Conservation (phyloP, 2,888 invertebrate genomes). For the Caenorhabditis plicata region DNA sequence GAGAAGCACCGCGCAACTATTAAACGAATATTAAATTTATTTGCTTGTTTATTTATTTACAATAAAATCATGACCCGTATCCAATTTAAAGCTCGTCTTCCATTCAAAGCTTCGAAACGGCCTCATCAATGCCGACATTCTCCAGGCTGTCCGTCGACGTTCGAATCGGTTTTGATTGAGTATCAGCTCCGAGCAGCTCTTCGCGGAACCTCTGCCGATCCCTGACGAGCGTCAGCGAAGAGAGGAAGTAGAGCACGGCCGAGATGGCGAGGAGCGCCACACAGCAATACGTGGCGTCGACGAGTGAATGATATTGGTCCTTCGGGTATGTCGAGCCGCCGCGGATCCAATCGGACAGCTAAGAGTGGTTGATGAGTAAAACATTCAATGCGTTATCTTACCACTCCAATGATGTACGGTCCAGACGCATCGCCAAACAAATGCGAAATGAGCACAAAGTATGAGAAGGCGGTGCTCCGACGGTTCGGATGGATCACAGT, state of each 20-base stretch:
- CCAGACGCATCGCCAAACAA: constrained; percentile 98
- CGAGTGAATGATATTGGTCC: constrained; percentile 40
- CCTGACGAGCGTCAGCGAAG: constrained; percentile 30
- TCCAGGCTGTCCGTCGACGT: constrained; percentile 35
- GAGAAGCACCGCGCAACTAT: constrained; percentile 20
- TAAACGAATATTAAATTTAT: background rate
- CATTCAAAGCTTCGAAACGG: constrained; percentile 16
- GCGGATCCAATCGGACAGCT: constrained; percentile 56
- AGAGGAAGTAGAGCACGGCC: constrained; percentile 37
- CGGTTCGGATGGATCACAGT: constrained; percentile 94
- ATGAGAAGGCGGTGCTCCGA: constrained; percentile 92
- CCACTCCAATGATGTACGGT: constrained; percentile 85
- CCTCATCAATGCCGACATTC: constrained; percentile 16
- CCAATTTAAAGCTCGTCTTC: background rate
- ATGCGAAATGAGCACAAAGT: constrained; percentile 94
- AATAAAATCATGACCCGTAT: background rate
- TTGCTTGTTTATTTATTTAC: too few species aligned
- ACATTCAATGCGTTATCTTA: too few species aligned
- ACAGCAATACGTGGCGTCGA: constrained; percentile 33
- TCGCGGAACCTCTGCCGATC: constrained; percentile 35
- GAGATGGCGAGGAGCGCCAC: constrained; percentile 34
- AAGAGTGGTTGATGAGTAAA: too few species aligned
- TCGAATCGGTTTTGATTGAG: constrained; percentile 26
- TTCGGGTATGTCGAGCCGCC: constrained; percentile 29
- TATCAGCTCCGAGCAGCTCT: constrained; percentile 36